These are phyloP conservation scores for Gymnoscelis rufifasciata DNA, from an alignment of 2,888 invertebrate genomes.

Conservation along the genomic window DNA sequence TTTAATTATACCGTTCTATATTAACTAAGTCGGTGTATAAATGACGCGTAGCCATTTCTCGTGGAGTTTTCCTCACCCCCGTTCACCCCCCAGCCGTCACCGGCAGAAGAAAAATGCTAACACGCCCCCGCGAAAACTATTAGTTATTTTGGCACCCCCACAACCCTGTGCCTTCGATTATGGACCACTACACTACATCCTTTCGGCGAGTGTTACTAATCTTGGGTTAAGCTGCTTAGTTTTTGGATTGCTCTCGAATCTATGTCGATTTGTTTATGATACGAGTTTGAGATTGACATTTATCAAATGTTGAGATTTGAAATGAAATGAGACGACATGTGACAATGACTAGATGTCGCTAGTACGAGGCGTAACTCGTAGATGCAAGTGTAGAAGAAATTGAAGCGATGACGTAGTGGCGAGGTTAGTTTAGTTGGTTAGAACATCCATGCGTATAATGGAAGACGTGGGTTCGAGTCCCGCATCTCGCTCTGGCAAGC, in stretches of 20 bases:
- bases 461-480: no score
- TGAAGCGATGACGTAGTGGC: no score
- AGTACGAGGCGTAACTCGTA: no score
- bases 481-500: no score
- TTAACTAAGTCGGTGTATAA: constrained; percentile 74
- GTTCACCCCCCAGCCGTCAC: constrained; percentile 57
- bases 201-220: constrained; percentile 30
- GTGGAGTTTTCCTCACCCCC: constrained; percentile 58
- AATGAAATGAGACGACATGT: no score
- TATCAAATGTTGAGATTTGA: no score
- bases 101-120: constrained; percentile 79
- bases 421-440: no score
- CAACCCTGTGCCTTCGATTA: constrained; percentile 60
- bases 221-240: constrained; percentile 13
- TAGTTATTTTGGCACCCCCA: constrained; percentile 79
- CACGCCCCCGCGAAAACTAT: constrained; percentile 79
- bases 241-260: not conserved
- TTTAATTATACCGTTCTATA: constrained; percentile 33
- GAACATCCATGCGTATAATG: no score
- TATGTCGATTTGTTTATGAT: not conserved
- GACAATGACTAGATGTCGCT: no score
- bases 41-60: constrained; percentile 70
- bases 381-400: no score
- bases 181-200: constrained; percentile 52
- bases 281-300: no score